Base-by-base conservation (phyloP, 2,888 invertebrate species). In the Eurytoma californica region DNA sequence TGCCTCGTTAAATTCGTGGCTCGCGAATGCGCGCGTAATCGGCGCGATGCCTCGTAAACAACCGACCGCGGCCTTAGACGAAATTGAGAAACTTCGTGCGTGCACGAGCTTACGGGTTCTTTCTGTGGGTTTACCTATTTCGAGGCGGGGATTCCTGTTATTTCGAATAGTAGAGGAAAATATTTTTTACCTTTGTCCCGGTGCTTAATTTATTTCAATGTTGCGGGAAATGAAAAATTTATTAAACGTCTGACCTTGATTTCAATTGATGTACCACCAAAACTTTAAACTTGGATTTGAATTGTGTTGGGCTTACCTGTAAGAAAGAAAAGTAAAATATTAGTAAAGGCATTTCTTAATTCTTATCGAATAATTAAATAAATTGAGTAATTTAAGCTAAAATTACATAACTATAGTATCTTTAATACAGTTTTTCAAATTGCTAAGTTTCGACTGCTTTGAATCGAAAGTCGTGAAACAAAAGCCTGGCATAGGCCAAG, bases 1-100 rank as follows among this genome's bases (percentile, higher is more conserved):
- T 51, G 72, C 49, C 60, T 67, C 66, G 66, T 72, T 66, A 66
- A 70, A 77, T 72, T 60, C 24, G 72, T 72, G 60, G 70, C 70
- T 57, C 16, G 47, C 3, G 28, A 39, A 16, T 47, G 3, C 20
- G 18, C 49, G 57, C 39, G 49, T 69, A 63, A 76, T 69, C 20
- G 75, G 39, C 13, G 3, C 47, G 28, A 18, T 58, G 49, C 49
- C 24, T 73, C 66, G 63, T 63, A 69, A 76, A 69, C 47, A 63
- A 57, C 63, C 55, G 69, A 39, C 57, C 57, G 24, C 60, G 14
- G n/a, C 30, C 16, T 16, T 14, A 4, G 5, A 13, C 18, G 49
- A 51, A 60, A 72, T 72, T 24, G 70, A 49, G 70, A 28, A 13
- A 18, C 39, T 57, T 24, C 12, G 18, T 39, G 28, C 66, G 58